Base-by-base conservation (phyloP, 2,888 invertebrate genomes). In the Papilio protenor region DNA sequence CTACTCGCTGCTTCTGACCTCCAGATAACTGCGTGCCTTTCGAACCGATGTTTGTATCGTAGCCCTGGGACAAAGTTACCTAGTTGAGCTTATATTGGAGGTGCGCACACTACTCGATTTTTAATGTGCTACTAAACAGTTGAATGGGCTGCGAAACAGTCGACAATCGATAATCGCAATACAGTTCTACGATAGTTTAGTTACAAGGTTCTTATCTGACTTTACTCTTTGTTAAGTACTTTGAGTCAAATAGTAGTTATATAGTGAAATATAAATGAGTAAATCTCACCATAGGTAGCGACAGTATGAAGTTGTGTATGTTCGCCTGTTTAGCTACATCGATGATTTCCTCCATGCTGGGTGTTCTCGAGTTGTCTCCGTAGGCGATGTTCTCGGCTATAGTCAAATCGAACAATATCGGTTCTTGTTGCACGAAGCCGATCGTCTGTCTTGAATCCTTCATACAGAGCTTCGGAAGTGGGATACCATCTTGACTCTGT, bases 321-420 rank as follows among this genome's bases (percentile, higher is more conserved):
- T 98, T 98, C 0, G 98, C 98, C 86, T 97, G 96, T 85, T 96
- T 96, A 0, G 98, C 97, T 0, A 97, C 97, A 27, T 95, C 95
- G 1, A 98, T 96, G 71, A 98, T 95, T 87, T 98, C 98, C 70
- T 96, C 96, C 90, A 96, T 96, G 2, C 93, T 85, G 0, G 97
- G 96, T 3, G 87, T 87, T n/a, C 97, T 91, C 0, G 94, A 90
- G 87, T 98, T 98, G 87, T 98, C 97, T 4, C 99, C 99, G 86
- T 99, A 99, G 0, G 97, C 97, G 82, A 99, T 99, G 90, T 99
- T 99, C 82, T 99, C 98, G 0, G 95, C 96, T 77, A 99, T 98
- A 12, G 97, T 97, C 77, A 97, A 95, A 88, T 98, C 98, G 91
- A 99, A 99, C 0, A 99, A 95, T 1, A 97, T 96, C 0, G 98